Conservation (phyloP, 1,140 invertebrate species). For the Cotesia typhae region DNA sequence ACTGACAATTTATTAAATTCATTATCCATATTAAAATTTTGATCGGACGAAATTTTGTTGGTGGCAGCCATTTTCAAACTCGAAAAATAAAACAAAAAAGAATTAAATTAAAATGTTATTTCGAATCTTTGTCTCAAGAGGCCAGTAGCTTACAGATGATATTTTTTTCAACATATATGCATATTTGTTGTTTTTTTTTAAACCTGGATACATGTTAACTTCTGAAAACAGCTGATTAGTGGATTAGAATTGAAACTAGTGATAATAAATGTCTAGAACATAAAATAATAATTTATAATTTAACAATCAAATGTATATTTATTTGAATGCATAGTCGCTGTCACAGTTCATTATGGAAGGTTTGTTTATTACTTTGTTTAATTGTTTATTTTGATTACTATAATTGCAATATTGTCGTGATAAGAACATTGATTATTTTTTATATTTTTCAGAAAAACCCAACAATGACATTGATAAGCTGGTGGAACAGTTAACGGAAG, state of each 20-base stretch:
- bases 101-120: not conserved
- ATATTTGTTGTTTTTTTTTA: not conserved
- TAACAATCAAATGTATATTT: too few species aligned
- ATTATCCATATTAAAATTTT: constrained; percentile 5
- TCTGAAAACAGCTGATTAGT: too few species aligned
- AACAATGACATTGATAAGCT: constrained; percentile 45
- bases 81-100: not conserved
- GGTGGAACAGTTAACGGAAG: constrained; percentile 41
- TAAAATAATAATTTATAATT: too few species aligned
- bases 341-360: too few species aligned
- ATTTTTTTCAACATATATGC: not conserved
- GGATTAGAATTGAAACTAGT: too few species aligned
- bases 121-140: too few species aligned
- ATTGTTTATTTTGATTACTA: not conserved
- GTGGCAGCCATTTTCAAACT: constrained; percentile 9
- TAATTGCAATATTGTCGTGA: not conserved
- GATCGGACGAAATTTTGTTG: not conserved
- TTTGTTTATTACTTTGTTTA: too few species aligned
- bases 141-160: not conserved
- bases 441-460: constrained; percentile 11
- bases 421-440: not conserved
- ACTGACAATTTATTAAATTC: not conserved
- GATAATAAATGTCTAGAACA: too few species aligned
- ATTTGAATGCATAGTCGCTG: too few species aligned
- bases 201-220: too few species aligned